Evolutionary conservation across 2,797 vertebrate genomes (phyloP).

Genomic region (Cyclura pinguis): DNA sequence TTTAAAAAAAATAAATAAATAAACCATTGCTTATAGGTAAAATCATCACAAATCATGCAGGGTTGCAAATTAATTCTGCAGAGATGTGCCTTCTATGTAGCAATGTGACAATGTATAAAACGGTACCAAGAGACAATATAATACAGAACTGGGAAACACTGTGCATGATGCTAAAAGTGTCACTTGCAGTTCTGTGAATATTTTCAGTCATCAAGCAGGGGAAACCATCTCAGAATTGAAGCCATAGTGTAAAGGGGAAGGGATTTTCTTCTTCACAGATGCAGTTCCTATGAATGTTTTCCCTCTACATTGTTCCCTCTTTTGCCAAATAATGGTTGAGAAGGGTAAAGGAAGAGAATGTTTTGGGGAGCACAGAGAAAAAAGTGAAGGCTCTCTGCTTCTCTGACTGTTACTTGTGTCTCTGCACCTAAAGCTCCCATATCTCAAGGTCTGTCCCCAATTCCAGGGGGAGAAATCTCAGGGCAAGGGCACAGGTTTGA

Average conservation of each 20-base stretch:
- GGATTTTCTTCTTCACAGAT: not conserved
- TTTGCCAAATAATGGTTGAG: no score
- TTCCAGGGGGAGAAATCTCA: no score
- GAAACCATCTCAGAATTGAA: not conserved
- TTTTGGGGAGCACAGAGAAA: no score
- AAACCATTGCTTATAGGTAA: no score
- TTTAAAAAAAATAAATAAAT: no score
- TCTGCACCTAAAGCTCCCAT: not conserved
- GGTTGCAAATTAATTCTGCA: not conserved
- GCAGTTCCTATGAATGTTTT: not conserved
- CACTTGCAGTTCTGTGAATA: not conserved
- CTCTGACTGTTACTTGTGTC: not conserved
- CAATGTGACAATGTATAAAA: not conserved
- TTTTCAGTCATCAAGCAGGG: not conserved
- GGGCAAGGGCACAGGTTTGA: no score
- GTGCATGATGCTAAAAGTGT: not conserved
- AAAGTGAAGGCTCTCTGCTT: no score
- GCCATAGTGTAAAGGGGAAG: not conserved
- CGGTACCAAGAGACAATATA: not conserved
- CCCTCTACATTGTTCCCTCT: not conserved
- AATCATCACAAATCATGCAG: no score
- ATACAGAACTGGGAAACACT: not conserved
- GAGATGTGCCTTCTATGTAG: not conserved
- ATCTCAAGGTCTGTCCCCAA: no score
- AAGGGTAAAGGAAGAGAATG: no score